Evolutionary conservation across 2,113 vertebrate genomes (phyloP).

Genomic region (Antennarius striatus): DNA sequence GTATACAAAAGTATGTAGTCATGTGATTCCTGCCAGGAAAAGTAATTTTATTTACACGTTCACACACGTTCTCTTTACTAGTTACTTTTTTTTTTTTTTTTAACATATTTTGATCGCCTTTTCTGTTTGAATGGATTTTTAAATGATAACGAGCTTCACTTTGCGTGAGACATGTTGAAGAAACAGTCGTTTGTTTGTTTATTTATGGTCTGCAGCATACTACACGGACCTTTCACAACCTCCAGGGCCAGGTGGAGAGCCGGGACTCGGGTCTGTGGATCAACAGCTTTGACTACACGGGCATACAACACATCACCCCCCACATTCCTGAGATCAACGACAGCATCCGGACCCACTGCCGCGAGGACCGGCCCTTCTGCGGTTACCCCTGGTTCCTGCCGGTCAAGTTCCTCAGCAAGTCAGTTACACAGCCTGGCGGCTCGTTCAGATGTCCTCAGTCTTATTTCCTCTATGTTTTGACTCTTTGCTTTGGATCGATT

Average conservation of each 20-base stretch:
- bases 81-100: too few species aligned
- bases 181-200: background rate
- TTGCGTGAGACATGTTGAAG: background rate
- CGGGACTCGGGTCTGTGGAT: conserved; percentile 95
- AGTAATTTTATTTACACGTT: too few species aligned
- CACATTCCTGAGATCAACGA: conserved; percentile 92
- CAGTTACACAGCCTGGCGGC: conserved; percentile 36
- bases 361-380: conserved; percentile 86
- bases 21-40: too few species aligned
- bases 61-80: too few species aligned
- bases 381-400: conserved; percentile 96
- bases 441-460: background rate
- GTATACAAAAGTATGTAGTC: too few species aligned
- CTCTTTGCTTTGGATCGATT: background rate
- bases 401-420: conserved; percentile 92
- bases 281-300: conserved; percentile 94
- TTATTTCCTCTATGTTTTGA: background rate
- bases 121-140: too few species aligned
- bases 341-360: conserved; percentile 83
- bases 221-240: conserved; percentile 85
- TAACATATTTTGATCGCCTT: too few species aligned
- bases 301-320: conserved; percentile 88
- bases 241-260: conserved; percentile 85
- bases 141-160: too few species aligned
- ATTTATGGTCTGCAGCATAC: conserved; percentile 79